These are phyloP conservation scores for Mya arenaria DNA, from an alignment of 1,140 invertebrate genomes.

Conservation along the genomic window DNA sequence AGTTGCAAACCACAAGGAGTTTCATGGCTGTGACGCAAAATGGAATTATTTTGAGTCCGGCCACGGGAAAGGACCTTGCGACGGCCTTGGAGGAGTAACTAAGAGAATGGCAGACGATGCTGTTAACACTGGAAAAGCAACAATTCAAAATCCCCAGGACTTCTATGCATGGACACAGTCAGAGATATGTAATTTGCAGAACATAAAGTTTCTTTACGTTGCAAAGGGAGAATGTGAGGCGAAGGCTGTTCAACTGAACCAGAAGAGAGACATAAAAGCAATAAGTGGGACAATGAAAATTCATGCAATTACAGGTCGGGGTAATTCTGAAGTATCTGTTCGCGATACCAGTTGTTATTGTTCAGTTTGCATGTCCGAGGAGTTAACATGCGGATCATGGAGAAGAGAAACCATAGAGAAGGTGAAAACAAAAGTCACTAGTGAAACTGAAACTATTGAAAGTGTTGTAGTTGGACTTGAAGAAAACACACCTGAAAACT, in stretches of 20 bases:
- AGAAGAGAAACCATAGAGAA: too few relatives aligned
- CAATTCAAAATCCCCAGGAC: conserved; percentile 43
- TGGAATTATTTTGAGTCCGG: conserved; percentile 59
- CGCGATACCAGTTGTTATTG: conserved; percentile 41
- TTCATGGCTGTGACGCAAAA: not conserved
- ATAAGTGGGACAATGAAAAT: conserved; percentile 52
- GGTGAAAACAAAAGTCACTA: too few relatives aligned
- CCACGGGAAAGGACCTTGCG: conserved; percentile 57
- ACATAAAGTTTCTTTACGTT: conserved; percentile 45
- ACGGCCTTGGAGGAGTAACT: conserved; percentile 27
- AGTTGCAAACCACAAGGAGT: conserved; percentile 19
- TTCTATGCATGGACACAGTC: conserved; percentile 45
- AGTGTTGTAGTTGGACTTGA: too few relatives aligned
- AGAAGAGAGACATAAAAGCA: not conserved
- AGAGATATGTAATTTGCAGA: too few relatives aligned
- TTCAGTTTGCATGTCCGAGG: conserved; percentile 17
- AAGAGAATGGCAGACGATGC: conserved; percentile 57
- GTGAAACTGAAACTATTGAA: too few relatives aligned
- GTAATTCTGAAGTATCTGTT: not conserved
- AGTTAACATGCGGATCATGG: too few relatives aligned
- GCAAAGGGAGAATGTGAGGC: not conserved
- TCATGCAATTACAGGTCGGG: conserved; percentile 32
- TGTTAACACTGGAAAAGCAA: not conserved
- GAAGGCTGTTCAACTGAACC: not conserved
- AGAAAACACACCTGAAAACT: too few relatives aligned